Evolutionary conservation across 2,113 vertebrate species (phyloP).

Genomic region (Tupaia tana): DNA sequence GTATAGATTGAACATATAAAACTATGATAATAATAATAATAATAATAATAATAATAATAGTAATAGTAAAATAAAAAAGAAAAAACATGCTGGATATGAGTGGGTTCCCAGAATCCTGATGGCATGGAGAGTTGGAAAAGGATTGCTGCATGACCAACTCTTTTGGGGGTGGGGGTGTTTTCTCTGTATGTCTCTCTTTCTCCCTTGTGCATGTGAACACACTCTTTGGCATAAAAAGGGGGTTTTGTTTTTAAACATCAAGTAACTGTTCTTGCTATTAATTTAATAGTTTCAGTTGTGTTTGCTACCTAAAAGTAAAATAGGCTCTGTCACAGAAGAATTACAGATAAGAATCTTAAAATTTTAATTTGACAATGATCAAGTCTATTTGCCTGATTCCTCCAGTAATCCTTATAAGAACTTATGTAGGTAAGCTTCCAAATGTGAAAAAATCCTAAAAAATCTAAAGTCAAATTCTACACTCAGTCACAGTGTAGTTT

Average conservation of each 20-base stretch:
- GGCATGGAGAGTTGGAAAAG: too few relatives aligned
- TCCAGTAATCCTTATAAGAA: not conserved
- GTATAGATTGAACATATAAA: too few relatives aligned
- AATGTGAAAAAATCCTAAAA: constrained; percentile 18
- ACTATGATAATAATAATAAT: too few relatives aligned
- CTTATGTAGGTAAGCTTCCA: not conserved
- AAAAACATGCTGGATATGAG: too few relatives aligned
- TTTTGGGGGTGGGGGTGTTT: too few relatives aligned
- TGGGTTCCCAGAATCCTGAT: too few relatives aligned
- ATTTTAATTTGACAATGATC: constrained; percentile 37
- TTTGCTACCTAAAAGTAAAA: constrained; percentile 19
- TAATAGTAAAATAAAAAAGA: too few relatives aligned
- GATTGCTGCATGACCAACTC: too few relatives aligned
- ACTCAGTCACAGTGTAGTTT: not conserved
- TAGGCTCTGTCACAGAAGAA: not conserved
- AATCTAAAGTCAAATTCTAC: not conserved
- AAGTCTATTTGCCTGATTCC: not conserved
- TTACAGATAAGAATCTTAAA: constrained; percentile 12
- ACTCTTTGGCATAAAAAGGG: too few relatives aligned
- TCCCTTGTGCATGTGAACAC: too few relatives aligned
- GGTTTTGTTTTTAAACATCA: not conserved
- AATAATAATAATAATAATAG: too few relatives aligned
- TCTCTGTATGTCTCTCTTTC: too few relatives aligned
- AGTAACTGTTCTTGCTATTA: constrained; percentile 40
- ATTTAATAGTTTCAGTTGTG: not conserved